Base-by-base conservation (phyloP, 2,797 vertebrate genomes). In the Rhinatrema bivittatum region DNA sequence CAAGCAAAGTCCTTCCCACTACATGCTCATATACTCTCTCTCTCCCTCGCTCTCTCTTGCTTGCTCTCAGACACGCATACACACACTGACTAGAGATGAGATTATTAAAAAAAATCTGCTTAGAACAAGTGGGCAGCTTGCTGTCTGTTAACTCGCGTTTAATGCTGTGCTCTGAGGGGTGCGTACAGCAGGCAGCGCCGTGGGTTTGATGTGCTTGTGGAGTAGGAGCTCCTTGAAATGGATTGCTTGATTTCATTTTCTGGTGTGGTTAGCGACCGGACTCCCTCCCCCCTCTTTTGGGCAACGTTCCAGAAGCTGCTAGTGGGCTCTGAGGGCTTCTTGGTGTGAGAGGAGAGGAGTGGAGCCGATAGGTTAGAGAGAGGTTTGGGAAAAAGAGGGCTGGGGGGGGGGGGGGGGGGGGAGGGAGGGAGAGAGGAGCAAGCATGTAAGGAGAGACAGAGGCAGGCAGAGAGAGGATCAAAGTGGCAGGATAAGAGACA, bases 1-100 rank as follows among this genome's bases (percentile, higher is more conserved):
- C 89, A 81, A 87, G 75, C 44, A 31, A 70, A 81, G 74, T 77
- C 81, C 81, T 87, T 76, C 82, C 69, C 83, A 74, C 79, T 55
- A 29, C 70, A 65, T 73, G 64, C 52, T 39, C 48, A 54, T 60
- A 42, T 50, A 16, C 38, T 42, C 25, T 30, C 46, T 34, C 29
- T 34, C 32, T 17, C 36, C 52, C 27, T 42, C 32, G 49, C 15
- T 39, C 3, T 1, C 44, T n/a, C n/a, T n/a, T n/a, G n/a, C n/a
- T n/a, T 32, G 49, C 15, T 39, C 3, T 1, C 44, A 28, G 25
- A 27, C 41, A 40, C 86, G 81, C 82, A 79, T 79, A 77, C 79
- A 75, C 61, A 84, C 63, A 53, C 79, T 42, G 68, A 86, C 69
- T 76, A 69, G 81, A 72, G 72, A 74, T 48, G 61, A 78, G 86